phyloP scores from a whole-genome alignment of 2,888 invertebrate genomes.

The Drosophila antonietae region DNA sequence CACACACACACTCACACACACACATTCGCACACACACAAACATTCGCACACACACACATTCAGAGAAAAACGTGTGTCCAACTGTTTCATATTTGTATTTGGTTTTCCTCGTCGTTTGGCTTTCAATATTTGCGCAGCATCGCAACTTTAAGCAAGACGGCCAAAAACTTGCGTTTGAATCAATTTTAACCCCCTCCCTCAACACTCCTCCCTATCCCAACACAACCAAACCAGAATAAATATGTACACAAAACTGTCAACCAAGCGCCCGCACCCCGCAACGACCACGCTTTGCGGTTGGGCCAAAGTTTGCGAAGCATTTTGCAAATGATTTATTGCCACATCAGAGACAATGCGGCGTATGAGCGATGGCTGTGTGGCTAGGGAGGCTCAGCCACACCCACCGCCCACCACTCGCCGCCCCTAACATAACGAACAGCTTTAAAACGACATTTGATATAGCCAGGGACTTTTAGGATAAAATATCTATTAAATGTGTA shows the following conservation, averaged over 20 bases:
- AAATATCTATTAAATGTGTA: slow-evolving; percentile 53
- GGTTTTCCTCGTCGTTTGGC: slow-evolving; percentile 27
- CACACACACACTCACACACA: slow-evolving; percentile 2
- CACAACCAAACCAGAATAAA: slow-evolving; percentile 27
- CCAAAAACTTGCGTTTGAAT: slow-evolving; percentile 36
- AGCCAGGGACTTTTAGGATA: slow-evolving; percentile 23
- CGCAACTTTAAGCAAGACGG: slow-evolving; percentile 46
- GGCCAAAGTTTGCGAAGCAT: slow-evolving; percentile 61
- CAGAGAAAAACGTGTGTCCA: slow-evolving; percentile 31
- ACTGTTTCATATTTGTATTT: slow-evolving; percentile 63
- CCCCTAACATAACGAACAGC: slow-evolving; percentile 22
- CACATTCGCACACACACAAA: not conserved
- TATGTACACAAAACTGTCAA: slow-evolving; percentile 42
- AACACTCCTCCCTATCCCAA: not conserved
- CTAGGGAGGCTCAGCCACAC: slow-evolving; percentile 6
- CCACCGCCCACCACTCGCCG: not conserved
- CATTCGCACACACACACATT: not conserved
- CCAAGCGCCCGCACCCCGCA: slow-evolving; percentile 7
- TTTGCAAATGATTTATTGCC: slow-evolving; percentile 71
- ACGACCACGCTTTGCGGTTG: slow-evolving; percentile 16
- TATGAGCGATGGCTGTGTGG: slow-evolving; percentile 50
- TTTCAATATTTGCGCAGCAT: slow-evolving; percentile 58
- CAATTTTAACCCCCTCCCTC: slow-evolving; percentile 42
- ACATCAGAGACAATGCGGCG: slow-evolving; percentile 53
- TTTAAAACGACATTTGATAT: slow-evolving; percentile 68